Evolutionary conservation across 2,113 vertebrate genomes (phyloP).

Genomic region (Brachirus orientalis): DNA sequence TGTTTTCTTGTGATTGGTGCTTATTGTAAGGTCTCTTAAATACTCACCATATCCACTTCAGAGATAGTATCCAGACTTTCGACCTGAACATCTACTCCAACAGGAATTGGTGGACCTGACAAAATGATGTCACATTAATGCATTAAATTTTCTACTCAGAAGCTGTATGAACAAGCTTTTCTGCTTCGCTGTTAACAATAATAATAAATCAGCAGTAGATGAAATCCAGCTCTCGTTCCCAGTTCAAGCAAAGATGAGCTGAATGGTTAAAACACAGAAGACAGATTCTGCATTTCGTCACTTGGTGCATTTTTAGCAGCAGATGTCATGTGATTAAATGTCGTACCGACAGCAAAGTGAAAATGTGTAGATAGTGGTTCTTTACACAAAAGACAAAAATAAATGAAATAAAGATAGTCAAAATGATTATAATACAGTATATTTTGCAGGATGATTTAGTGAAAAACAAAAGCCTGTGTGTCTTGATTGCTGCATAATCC

Average conservation of each 20-base stretch:
- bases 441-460: conserved; percentile 9
- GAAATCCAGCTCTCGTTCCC: conserved; percentile 43
- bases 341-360: no score
- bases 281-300: conserved; percentile 10
- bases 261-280: conserved; percentile 11
- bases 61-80: conserved; percentile 87
- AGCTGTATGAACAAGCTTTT: no score
- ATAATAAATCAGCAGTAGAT: conserved; percentile 61
- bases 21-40: not conserved
- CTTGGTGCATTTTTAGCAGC: no score
- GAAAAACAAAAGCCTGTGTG: conserved; percentile 58
- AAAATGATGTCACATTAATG: conserved; percentile 4
- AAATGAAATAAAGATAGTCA: not conserved
- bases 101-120: conserved; percentile 85
- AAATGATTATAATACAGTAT: conserved; percentile 11
- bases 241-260: conserved; percentile 17
- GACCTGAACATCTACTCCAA: conserved; percentile 86
- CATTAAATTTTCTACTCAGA: no score
- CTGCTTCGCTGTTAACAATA: no score
- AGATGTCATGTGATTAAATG: no score
- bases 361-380: no score
- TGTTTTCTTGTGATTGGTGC: not conserved
- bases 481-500: conserved; percentile 59
- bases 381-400: no score
- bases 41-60: conserved; percentile 84